Evolutionary conservation across 35 echinoderm and acorn worm genomes (phyloP), one percentile per base, ranked within the genome.

Genomic region (Lytechinus pictus): DNA sequence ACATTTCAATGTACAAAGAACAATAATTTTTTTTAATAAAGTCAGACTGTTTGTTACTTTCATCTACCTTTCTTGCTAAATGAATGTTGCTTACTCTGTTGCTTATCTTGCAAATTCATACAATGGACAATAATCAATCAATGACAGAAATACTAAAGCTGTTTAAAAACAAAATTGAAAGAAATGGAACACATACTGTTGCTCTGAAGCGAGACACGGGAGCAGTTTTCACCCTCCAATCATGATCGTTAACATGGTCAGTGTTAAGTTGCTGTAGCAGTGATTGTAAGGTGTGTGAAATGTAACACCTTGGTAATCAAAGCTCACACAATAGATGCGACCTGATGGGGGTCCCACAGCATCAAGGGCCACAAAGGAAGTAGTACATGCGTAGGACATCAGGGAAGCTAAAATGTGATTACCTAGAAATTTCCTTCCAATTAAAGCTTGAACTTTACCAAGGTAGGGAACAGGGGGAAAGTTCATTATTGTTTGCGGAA

Each of bases 251-350:
- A 89, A 51, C 52, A 13, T 89, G 9, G 61, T 71, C 61, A 71
- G 61, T 71, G 61, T 71, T 71, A 71, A 71, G 14, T 19, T 24
- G 24, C 87, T 89, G 2, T 33, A 11, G 3, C 27, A 89, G n/a
- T 33, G 87, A 89, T 89, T 90, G 88, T 90, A 21, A 52, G 29
- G 5, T 4, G 4, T 57, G 92, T 93, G 92, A 93, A 93, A 93
- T 93, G 27, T 93, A 55, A 57, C 92, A 93, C 92, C 92, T 93
- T 28, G 11, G 92, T 93, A 93, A 93, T 93, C 92, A 93, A 57
- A 54, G 55, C 29, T 54, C 5, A 10, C 92, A 93, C 92, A 93
- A 93, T 53, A 57, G 55, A 57, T 54, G 52, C 27, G 55, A 93
- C 12, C 55, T 93, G 92, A 93, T 54, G 92, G 92, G 55, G 28